phyloP scores from a whole-genome alignment of 2,797 vertebrate species.

The Centroberyx gerrardi region DNA sequence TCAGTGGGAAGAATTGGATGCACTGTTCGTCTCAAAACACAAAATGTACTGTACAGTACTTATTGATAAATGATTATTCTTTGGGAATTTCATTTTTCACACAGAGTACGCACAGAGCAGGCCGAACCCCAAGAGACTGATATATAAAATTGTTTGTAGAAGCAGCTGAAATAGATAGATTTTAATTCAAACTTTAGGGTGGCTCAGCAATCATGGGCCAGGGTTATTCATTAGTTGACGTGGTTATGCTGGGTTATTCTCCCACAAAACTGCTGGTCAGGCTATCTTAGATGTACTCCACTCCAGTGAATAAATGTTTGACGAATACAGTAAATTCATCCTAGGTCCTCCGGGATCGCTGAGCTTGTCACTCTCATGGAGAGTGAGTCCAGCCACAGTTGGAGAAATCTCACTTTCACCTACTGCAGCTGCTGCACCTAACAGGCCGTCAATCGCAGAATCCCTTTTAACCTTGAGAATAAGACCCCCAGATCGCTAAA shows the following conservation, averaged over 20 bases:
- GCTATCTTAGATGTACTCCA: too few species aligned
- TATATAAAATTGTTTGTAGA: not conserved
- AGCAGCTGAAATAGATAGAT: slow-evolving; percentile 14
- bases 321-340: too few species aligned
- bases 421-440: too few species aligned
- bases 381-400: too few species aligned
- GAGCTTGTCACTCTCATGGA: too few species aligned
- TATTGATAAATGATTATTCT: not conserved
- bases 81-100: not conserved
- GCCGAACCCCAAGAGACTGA: not conserved
- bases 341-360: too few species aligned
- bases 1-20: slow-evolving; percentile 26
- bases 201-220: not conserved
- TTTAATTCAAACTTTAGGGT: not conserved
- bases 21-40: slow-evolving; percentile 16
- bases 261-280: too few species aligned
- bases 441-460: too few species aligned
- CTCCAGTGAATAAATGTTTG: too few species aligned
- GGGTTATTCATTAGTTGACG: not conserved
- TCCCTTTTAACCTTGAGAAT: too few species aligned
- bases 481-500: too few species aligned
- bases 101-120: not conserved
- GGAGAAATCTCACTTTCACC: too few species aligned
- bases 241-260: not conserved
- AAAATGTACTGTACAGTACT: not conserved